Evolutionary conservation across 1,140 invertebrate species (phyloP).

Genomic region (Lanistes nyassanus): DNA sequence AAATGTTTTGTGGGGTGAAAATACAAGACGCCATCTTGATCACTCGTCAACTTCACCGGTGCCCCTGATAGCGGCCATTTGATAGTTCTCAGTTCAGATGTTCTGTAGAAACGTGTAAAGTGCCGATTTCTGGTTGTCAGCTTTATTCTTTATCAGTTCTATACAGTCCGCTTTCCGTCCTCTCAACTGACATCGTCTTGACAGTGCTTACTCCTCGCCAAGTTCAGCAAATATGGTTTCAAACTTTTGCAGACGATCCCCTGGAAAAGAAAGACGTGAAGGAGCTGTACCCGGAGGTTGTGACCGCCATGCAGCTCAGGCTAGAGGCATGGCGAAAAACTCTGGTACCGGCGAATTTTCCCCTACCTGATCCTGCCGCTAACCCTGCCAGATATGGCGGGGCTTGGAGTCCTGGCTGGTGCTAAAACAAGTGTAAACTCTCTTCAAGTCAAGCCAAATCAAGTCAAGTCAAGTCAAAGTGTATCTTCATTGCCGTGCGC

Average conservation of each 20-base stretch:
- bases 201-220: neutral
- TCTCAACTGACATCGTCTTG: neutral
- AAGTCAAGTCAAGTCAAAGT: no score
- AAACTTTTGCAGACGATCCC: slow-evolving; percentile 30
- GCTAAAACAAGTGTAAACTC: slow-evolving; percentile 14
- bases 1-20: no score
- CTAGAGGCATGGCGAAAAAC: slow-evolving; percentile 19
- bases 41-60: no score
- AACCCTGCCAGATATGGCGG: slow-evolving; percentile 39
- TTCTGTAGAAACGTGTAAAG: no score
- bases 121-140: no score
- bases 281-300: slow-evolving; percentile 22
- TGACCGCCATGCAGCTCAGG: slow-evolving; percentile 26
- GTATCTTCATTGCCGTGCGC: no score
- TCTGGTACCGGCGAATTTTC: slow-evolving; percentile 35
- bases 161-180: neutral
- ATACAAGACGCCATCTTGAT: no score
- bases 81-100: no score
- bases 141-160: no score
- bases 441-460: no score
- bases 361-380: slow-evolving; percentile 24
- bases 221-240: no score
- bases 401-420: slow-evolving; percentile 48
- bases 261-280: slow-evolving; percentile 34
- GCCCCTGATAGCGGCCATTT: no score